phyloP scores from a whole-genome alignment of 2,888 invertebrate species.

The Fissipunctia ypsillon region DNA sequence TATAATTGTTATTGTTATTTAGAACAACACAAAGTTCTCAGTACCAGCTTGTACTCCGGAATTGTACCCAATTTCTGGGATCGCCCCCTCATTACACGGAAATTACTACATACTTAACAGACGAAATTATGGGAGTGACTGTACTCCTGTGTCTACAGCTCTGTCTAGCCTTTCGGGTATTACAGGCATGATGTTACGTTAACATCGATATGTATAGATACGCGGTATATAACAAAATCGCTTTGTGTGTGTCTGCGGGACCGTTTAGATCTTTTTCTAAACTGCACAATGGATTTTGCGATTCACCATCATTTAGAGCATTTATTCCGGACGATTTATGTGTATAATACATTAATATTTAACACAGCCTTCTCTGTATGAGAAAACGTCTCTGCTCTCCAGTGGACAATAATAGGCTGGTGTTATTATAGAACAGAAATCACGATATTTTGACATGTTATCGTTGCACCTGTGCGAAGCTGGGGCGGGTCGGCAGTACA shows the following conservation, averaged over 20 bases:
- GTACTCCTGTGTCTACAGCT: neutral
- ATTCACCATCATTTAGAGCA: neutral
- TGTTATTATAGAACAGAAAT: neutral
- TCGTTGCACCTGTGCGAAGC: neutral
- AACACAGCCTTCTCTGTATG: too few relatives aligned
- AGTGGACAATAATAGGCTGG: too few relatives aligned
- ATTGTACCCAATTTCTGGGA: neutral
- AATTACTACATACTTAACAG: neutral
- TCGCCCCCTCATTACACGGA: neutral
- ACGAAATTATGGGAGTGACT: neutral
- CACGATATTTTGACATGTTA: neutral
- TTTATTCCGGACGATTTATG: neutral
- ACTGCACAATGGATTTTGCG: neutral
- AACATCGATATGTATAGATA: neutral
- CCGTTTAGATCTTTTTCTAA: neutral
- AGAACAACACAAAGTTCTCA: neutral
- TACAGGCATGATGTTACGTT: neutral
- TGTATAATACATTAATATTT: too few relatives aligned
- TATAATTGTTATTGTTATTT: too few relatives aligned
- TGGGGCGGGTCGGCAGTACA: too few relatives aligned
- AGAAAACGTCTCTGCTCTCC: too few relatives aligned
- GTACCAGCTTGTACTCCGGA: neutral
- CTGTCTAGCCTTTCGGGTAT: neutral
- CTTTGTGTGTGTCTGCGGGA: neutral
- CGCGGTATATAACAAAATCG: too few relatives aligned